phyloP scores from a whole-genome alignment of 2,888 invertebrate species.

The Molanna angustata region DNA sequence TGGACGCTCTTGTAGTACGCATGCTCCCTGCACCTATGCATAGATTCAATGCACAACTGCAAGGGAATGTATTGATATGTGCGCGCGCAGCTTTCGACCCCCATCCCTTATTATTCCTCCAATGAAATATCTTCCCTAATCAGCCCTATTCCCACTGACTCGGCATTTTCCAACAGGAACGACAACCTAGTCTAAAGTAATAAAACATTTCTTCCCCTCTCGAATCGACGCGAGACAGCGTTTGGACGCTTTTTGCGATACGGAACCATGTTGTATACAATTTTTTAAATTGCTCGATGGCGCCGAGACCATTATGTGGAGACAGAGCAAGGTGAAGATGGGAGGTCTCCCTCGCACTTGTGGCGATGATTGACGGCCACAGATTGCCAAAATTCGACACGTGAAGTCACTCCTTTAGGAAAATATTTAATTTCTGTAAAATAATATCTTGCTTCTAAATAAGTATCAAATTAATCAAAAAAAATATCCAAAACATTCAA shows the following conservation, averaged over 20 bases:
- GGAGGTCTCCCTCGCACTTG: conserved; percentile 16
- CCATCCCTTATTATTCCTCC: conserved; percentile 5
- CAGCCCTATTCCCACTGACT: conserved; percentile 7
- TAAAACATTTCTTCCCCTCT: too few species aligned
- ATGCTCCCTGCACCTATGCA: conserved; percentile 8
- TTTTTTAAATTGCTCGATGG: neutral
- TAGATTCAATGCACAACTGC: conserved; percentile 19
- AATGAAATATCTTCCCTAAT: conserved; percentile 10
- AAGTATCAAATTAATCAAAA: too few species aligned
- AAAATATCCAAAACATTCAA: too few species aligned
- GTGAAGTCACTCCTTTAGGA: too few species aligned
- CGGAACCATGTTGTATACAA: neutral
- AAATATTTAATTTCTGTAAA: too few species aligned
- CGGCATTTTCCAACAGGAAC: too few species aligned
- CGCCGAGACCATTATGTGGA: neutral
- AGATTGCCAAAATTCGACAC: conserved; percentile 15
- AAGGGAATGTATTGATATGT: conserved; percentile 18
- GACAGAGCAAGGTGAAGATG: conserved; percentile 14
- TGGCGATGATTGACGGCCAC: conserved; percentile 5
- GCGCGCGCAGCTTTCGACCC: conserved; percentile 18
- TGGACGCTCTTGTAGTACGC: conserved; percentile 6
- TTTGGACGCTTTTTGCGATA: too few species aligned
- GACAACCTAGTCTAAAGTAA: too few species aligned
- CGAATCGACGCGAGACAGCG: too few species aligned
- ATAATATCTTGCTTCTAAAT: too few species aligned